Evolutionary conservation across 1,140 invertebrate species (phyloP), one percentile per base, ranked within the genome.

Genomic region (Phymorhynchus buccinoides): DNA sequence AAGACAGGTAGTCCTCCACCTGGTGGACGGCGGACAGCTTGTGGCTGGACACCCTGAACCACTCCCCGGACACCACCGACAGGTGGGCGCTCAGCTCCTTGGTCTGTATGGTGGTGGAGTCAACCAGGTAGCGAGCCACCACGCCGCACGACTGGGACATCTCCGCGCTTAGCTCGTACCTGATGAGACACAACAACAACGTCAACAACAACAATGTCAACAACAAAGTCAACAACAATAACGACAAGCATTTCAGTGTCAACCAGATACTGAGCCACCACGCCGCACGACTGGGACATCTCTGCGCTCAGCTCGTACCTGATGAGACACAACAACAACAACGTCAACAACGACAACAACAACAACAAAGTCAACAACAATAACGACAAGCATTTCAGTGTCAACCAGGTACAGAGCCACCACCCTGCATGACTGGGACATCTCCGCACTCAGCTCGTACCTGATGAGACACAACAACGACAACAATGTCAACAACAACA

Each of bases 1-100:
- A 95, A 90, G 97, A 97, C 86, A 98, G 93, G 91, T 97, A 97
- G 91, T 97, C 96, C 93, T 97, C 96, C 4, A 98, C 97, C 88
- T 96, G 95, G 52, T 95, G 93, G 12, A 96, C 95, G 94, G 96
- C 95, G 0, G 96, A 91, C 95, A 88, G 94, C 94, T 95, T 95
- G 14, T 95, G 95, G 89, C 96, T 96, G 1, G 97, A 96, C 75
- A 97, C 94, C 90, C 95, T 95, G 91, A 98, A 98, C 97, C 97
- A 98, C 90, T 97, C 96, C 88, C 96, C 95, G 89, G 97, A 96
- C 41, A 98, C 96, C 42, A 96, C 95, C 87, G 95, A 85, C 42
- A 90, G 56, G 82, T 88, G 88, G 12, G 90, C 84, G 85, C 91
- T 92, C 89, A 92, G 85, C 83, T 92, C 85, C 80, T 91, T 90